Evolutionary conservation across 2,888 invertebrate genomes (phyloP), one percentile per base, ranked within the genome.

Genomic region (Thera britannica): DNA sequence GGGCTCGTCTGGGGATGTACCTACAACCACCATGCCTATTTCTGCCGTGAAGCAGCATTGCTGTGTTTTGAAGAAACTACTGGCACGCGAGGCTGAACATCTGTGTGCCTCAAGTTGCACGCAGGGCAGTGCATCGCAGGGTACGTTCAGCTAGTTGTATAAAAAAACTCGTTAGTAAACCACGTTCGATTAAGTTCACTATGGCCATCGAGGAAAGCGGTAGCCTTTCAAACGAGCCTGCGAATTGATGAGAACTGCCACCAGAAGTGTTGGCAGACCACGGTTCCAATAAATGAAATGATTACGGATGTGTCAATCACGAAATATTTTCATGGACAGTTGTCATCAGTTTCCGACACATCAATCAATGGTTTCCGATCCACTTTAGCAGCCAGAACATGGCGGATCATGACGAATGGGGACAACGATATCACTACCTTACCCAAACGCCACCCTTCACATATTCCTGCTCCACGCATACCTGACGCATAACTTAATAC

Each of bases 401-500:
- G 3, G 4, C 6, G 12, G 7, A 52, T 34, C 52, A 52, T 8
- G 34, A 34, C 34, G n/a, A 34, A 52, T 34, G 52, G 12, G 34
- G 34, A 5, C 44, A 9, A 9, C 44, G 2, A 9, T 41, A 23
- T 23, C 51, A 23, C 51, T 23, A 51, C 51, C 12, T 23, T 23
- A 51, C 23, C 51, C 5, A 23, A 41, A 7, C 41, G 8, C 52
- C 7, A 52, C 52, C 52, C 52, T 34, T 9, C 52, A 52, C 9
- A 52, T 34, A 52, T 34, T 8, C n/a, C 52, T 34, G 52, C 12
- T 49, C 11, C 44, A 3, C 44, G 49, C 51, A 38, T 63, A 58
- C 51, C 62, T 67, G 41, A 41, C 48, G 55, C 60, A 63, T 51
- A 57, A 52, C 41, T 54, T 55, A 56, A 59, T 59, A 63, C 51